A percentile compares a stretch with the other conserved stretches of the same genome.
These are phyloP conservation scores for Limnephilus marmoratus DNA, from an alignment of 2,888 invertebrate species.

Conservation along the genomic window DNA sequence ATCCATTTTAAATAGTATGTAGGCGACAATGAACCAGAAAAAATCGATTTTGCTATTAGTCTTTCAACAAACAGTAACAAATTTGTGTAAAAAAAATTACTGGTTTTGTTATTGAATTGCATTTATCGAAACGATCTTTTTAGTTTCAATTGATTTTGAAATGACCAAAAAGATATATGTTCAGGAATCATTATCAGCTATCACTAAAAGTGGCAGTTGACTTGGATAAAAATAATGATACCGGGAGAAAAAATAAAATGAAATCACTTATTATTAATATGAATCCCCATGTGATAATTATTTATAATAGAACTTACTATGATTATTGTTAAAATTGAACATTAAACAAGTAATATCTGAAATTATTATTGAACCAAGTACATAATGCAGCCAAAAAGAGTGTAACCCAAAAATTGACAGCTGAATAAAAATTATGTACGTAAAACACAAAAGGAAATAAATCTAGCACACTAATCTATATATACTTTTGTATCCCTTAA, in stretches of 20 bases:
- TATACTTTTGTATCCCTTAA: not conserved
- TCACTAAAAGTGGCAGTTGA: conserved; percentile 9
- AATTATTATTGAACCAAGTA: not conserved
- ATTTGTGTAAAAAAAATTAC: not conserved
- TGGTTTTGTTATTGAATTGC: not conserved
- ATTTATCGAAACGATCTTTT: not conserved
- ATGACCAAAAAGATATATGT: not conserved
- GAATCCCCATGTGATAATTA: conserved; percentile 66
- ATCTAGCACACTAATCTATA: not conserved
- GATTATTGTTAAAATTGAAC: conserved; percentile 63
- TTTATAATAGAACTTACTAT: conserved; percentile 59
- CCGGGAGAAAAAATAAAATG: conserved; percentile 5
- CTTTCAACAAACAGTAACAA: not conserved
- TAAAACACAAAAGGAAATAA: not conserved
- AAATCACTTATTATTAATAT: conserved; percentile 55
- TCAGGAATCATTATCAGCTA: not conserved
- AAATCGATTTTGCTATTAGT: not conserved
- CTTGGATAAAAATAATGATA: not conserved
- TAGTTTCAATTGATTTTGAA: not conserved
- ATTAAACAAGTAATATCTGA: not conserved
- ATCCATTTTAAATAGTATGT: not conserved
- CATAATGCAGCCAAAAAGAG: conserved; percentile 19
- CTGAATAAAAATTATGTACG: not conserved
- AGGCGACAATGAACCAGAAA: not conserved
- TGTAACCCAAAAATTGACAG: not conserved